A percentile compares a stretch with the other conserved stretches of the same genome.
Evolutionary conservation across 2,888 invertebrate species (phyloP).

Genomic region (Eupithecia insigniata): DNA sequence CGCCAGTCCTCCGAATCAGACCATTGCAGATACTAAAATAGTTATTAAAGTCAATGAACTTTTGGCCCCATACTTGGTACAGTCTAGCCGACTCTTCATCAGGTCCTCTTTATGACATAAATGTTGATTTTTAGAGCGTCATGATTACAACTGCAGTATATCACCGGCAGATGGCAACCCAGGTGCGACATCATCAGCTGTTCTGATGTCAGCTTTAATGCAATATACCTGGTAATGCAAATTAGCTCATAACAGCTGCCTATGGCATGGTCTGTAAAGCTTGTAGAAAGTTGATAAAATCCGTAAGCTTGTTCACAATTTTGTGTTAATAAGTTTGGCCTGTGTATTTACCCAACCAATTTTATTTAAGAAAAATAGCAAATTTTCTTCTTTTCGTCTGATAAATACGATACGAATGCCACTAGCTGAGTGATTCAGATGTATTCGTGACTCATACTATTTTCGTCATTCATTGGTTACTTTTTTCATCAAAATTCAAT

Average conservation of each 20-base stretch:
- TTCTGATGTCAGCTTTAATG: conserved; percentile 23
- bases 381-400: too few relatives aligned
- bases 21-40: background rate
- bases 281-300: background rate
- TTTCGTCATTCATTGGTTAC: too few relatives aligned
- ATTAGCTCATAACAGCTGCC: conserved; percentile 33
- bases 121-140: background rate
- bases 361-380: too few relatives aligned
- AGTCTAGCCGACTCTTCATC: background rate
- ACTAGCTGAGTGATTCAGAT: too few relatives aligned
- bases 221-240: conserved; percentile 37
- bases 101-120: background rate
- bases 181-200: conserved; percentile 34
- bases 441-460: too few relatives aligned
- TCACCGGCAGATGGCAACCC: conserved; percentile 31
- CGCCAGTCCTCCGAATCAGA: too few relatives aligned
- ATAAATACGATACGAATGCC: too few relatives aligned
- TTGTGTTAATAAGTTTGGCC: background rate
- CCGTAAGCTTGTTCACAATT: background rate
- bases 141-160: conserved; percentile 20
- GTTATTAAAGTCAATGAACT: background rate
- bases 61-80: background rate
- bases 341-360: background rate
- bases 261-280: background rate
- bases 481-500: too few relatives aligned